Conservation (phyloP, 1,140 invertebrate genomes). For the Wasmannia auropunctata region DNA sequence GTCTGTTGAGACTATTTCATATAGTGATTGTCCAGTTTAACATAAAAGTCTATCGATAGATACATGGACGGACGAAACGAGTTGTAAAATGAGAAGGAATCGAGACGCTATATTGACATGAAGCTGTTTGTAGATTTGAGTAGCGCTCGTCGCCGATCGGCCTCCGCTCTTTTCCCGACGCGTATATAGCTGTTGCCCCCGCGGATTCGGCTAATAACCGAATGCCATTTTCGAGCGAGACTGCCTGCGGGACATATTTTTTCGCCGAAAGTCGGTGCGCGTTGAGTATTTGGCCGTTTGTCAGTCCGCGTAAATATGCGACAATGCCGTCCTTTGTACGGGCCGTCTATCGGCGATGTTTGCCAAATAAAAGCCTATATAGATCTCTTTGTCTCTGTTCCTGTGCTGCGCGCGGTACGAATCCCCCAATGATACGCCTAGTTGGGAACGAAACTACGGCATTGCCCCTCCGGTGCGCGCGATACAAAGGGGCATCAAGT, state of each 20-base stretch:
- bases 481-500: conserved; percentile 72
- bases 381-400: conserved; percentile 73
- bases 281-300: conserved; percentile 73
- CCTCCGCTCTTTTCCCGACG: not conserved
- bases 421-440: conserved; percentile 75
- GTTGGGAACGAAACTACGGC: conserved; percentile 74
- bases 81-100: not conserved
- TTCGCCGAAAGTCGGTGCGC: conserved; percentile 58
- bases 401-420: conserved; percentile 51
- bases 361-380: conserved; percentile 77
- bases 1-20: not conserved
- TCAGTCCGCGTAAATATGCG: conserved; percentile 73
- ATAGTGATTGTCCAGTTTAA: not conserved
- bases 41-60: not conserved
- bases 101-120: not conserved
- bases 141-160: not conserved
- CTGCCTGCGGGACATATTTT: conserved; percentile 56
- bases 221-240: conserved; percentile 11
- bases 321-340: conserved; percentile 73
- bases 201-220: conserved; percentile 45
- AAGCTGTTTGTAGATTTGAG: conserved; percentile 8
- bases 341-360: conserved; percentile 73
- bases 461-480: conserved; percentile 62
- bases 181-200: not conserved
- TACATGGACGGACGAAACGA: not conserved